phyloP scores from a whole-genome alignment of 92 coral and sea anemone genomes.

The Nematostella vectensis region DNA sequence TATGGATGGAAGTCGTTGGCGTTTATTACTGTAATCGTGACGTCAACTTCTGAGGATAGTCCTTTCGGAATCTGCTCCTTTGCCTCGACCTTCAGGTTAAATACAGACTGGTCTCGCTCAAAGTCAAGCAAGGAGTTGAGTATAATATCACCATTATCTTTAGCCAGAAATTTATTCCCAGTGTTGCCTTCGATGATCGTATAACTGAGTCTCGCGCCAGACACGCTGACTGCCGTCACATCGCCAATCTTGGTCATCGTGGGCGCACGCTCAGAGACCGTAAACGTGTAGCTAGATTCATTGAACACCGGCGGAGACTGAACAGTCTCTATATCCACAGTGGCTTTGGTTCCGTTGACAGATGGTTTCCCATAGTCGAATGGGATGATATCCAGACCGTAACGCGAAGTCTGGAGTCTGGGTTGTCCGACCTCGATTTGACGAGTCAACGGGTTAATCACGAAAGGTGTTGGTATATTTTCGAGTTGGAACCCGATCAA shows the following conservation, averaged over 20 bases:
- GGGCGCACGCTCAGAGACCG: constrained; percentile 54
- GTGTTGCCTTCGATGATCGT: constrained; percentile 41
- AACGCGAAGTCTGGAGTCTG: constrained; percentile 33
- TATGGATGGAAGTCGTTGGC: constrained; percentile 61
- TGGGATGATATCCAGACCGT: constrained; percentile 38
- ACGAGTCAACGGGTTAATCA: constrained; percentile 60
- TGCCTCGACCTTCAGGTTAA: constrained; percentile 56
- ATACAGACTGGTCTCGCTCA: constrained; percentile 30
- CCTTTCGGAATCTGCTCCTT: constrained; percentile 62
- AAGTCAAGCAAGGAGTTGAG: constrained; percentile 58
- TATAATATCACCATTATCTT: constrained; percentile 41
- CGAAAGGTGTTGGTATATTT: constrained; percentile 35
- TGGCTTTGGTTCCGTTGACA: constrained; percentile 35
- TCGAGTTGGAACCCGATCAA: constrained; percentile 56
- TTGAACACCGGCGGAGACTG: constrained; percentile 72
- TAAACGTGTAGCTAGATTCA: constrained; percentile 48
- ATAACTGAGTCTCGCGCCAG: constrained; percentile 66
- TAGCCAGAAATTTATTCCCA: constrained; percentile 37
- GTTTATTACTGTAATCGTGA: constrained; percentile 57
- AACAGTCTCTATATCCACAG: constrained; percentile 60
- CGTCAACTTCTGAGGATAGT: constrained; percentile 49
- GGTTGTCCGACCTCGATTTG: constrained; percentile 54
- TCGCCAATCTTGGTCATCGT: constrained; percentile 56
- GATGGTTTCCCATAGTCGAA: constrained; percentile 86
- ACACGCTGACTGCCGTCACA: constrained; percentile 63